Evolutionary conservation across 2,888 invertebrate species (phyloP).

Genomic region (Mythimna vitellina): DNA sequence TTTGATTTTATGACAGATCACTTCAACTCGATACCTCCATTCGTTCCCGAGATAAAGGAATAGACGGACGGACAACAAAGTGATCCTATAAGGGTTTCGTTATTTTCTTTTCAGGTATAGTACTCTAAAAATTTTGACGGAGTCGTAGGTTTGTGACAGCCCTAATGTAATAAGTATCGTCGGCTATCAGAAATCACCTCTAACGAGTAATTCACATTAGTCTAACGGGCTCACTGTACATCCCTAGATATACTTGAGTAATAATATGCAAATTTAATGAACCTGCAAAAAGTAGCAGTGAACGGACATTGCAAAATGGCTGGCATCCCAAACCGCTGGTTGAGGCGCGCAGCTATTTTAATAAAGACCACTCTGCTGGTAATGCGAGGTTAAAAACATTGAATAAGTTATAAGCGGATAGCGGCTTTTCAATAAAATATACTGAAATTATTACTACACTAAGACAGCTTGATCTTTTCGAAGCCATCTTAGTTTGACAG

Average conservation of each 20-base stretch:
- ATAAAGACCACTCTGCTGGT: constrained; percentile 57
- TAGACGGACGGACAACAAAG: too few relatives aligned
- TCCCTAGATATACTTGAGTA: constrained; percentile 8
- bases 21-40: too few relatives aligned
- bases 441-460: too few relatives aligned
- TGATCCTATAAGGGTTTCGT: too few relatives aligned
- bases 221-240: neutral
- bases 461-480: neutral
- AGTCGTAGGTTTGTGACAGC: neutral
- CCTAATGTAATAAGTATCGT: neutral
- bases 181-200: neutral
- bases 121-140: neutral
- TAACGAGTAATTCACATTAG: constrained; percentile 1
- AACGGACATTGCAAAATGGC: constrained; percentile 32
- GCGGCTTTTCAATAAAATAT: neutral
- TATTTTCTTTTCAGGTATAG: too few relatives aligned
- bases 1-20: too few relatives aligned
- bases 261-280: constrained; percentile 31
- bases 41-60: too few relatives aligned
- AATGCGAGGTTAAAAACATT: constrained; percentile 61
- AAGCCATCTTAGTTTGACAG: neutral
- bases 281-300: constrained; percentile 26
- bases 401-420: constrained; percentile 9
- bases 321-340: constrained; percentile 41
- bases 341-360: constrained; percentile 53